These are phyloP conservation scores for Drosophila phalerata DNA, from an alignment of 2,888 invertebrate species.

Conservation along the genomic window DNA sequence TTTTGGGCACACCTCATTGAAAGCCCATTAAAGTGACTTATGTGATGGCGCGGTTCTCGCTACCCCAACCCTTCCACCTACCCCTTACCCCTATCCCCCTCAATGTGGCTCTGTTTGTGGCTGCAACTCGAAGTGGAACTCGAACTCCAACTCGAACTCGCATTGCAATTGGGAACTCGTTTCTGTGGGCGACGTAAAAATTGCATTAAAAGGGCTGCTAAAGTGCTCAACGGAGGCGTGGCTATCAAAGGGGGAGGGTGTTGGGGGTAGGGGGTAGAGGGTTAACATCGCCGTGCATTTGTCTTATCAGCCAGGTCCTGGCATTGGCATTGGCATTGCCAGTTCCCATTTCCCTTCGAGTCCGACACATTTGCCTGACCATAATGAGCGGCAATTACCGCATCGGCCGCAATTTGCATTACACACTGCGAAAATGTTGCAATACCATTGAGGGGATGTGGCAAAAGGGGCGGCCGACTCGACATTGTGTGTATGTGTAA, in stretches of 20 bases:
- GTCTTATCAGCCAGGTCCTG: constrained; percentile 70
- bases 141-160: constrained; percentile 42
- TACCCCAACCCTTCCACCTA: background rate
- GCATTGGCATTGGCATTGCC: constrained; percentile 49
- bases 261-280: background rate
- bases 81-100: background rate
- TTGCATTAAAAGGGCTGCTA: constrained; percentile 71
- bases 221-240: constrained; percentile 46
- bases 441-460: constrained; percentile 24
- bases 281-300: constrained; percentile 59
- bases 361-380: constrained; percentile 74
- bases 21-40: constrained; percentile 81
- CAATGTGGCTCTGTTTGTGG: constrained; percentile 1
- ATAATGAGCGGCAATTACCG: constrained; percentile 80
- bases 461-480: background rate
- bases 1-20: constrained; percentile 72
- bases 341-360: background rate
- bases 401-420: constrained; percentile 79
- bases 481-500: constrained; percentile 53
- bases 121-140: constrained; percentile 38
- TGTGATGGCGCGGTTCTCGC: constrained; percentile 49
- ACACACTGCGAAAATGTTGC: constrained; percentile 76
- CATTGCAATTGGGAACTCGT: constrained; percentile 37
- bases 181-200: constrained; percentile 62
- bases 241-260: background rate